Base-by-base conservation (phyloP, 2,797 vertebrate species). In the Orestias chungarensis region DNA sequence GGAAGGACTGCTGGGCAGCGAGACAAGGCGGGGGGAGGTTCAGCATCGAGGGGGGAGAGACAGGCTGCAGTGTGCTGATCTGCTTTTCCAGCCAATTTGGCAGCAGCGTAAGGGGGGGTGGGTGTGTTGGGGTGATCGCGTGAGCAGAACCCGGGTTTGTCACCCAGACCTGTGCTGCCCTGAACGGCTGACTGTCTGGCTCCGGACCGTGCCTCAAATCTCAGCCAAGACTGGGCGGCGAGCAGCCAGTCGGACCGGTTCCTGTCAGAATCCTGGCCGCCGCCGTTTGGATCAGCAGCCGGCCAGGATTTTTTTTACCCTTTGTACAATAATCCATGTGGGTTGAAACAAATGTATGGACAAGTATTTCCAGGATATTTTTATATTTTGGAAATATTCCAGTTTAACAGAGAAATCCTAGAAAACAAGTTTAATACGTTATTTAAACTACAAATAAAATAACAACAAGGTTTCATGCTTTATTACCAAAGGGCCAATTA, bases 141-240 rank as follows among this genome's bases (percentile, higher is more conserved):
- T 73, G 81, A 70, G 82, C 73, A 74, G 81, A 82, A 66, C 78
- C 78, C 31, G 52, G 71, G 83, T 91, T 90, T 93, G 85, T 90
- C 89, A 91, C 90, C 91, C 90, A 90, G 88, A 91, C 81, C 82
- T 86, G 84, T 74, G 84, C 67, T 75, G 86, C 82, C 66, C 72
- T n/a, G 27, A 74, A 77, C 68, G 70, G 76, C 84, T 84, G 82
- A 44, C 11, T 62, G 8, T 74, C 74, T 86, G 82, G 78, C 74
- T 81, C 27, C 18, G 14, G 35, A 64, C 54, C 12, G 67, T 33
- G 15, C 1, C 23, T 52, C 75, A 75, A 44, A 77, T 78, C 80
- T 55, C 74, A 83, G 74, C 86, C 83, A 84, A 79, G 66, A 59
- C 57, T 15, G 49, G 55, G 38, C 68, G 68, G 31, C 46, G 25